phyloP scores from a whole-genome alignment of 2,797 vertebrate species.

The Phoeniculus purpureus region DNA sequence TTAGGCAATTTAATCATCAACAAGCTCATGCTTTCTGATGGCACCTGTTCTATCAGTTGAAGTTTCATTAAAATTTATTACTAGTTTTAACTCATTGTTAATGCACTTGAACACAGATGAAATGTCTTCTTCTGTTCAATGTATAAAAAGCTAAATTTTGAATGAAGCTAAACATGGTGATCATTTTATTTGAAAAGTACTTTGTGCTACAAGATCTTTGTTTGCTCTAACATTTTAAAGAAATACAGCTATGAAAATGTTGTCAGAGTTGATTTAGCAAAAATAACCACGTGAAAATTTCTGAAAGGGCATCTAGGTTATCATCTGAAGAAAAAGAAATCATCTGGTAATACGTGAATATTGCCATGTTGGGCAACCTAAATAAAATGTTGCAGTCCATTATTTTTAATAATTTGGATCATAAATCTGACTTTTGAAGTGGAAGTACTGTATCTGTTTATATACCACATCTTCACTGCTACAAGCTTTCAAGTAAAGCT shows the following conservation, averaged over 20 bases:
- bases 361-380: background rate
- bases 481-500: background rate
- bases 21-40: background rate
- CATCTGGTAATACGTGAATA: background rate
- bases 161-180: constrained; percentile 35
- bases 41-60: constrained; percentile 23
- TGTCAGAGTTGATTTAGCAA: background rate
- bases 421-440: background rate
- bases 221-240: constrained; percentile 9
- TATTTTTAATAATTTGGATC: background rate
- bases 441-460: constrained; percentile 12
- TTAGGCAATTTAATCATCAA: background rate
- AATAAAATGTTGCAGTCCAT: background rate
- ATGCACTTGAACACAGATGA: constrained; percentile 2
- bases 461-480: background rate
- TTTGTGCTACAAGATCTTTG: constrained; percentile 7
- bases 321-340: background rate
- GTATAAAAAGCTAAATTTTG: constrained; percentile 23
- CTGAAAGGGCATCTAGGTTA: background rate
- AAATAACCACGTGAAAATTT: background rate
- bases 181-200: constrained; percentile 21
- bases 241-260: background rate
- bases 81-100: constrained; percentile 10
- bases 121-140: constrained; percentile 11
- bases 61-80: background rate